Evolutionary conservation across 2,113 vertebrate species (phyloP), one percentile per base, ranked within the genome.

Genomic region (Leptodactylus fuscus): DNA sequence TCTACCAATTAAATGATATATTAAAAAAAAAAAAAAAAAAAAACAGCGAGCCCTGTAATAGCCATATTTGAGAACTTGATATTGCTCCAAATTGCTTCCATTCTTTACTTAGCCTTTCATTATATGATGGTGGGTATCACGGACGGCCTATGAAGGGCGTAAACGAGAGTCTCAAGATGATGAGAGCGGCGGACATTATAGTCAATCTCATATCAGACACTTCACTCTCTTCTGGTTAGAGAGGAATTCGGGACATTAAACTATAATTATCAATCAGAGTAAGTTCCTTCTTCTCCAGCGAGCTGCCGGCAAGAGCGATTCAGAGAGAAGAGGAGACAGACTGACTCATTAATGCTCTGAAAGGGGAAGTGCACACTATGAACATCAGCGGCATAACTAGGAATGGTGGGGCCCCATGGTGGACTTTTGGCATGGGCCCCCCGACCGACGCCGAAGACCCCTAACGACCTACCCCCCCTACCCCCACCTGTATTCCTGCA

Each of bases 261-360:
- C 81, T 82, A 71, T 55, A 82, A 82, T 82, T 82, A 82, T 73
- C 81, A 82, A 82, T 82, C 67, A 71, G 81, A n/a, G 22, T 24
- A 49, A 82, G 67, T 55, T 71, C 67, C 44, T 70, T 53, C 81
- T 49, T n/a, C 51, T 15, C 51, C 18, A 3, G 22, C 3, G 18
- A 15, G 44, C 29, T 36, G 27, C 41, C 48, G 10, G 27, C 51
- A n/a, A 70, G 32, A 53, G 65, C 38, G 41, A 27, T 16, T 71
- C 65, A 51, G 10, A 38, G 20, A 38, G 49, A 73, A 32, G 79
- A 38, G 24, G 81, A 71, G 12, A n/a, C 67, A 24, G 67, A 82
- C 49, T 18, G 67, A 22, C 44, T 32, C 75, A 46, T 38, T 29
- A 60, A 24, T 48, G 27, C 74, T 36, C n/a, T n/a, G 36, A 55